phyloP scores from a whole-genome alignment of 2,888 invertebrate genomes.

The Aspidiotus rigidus region DNA sequence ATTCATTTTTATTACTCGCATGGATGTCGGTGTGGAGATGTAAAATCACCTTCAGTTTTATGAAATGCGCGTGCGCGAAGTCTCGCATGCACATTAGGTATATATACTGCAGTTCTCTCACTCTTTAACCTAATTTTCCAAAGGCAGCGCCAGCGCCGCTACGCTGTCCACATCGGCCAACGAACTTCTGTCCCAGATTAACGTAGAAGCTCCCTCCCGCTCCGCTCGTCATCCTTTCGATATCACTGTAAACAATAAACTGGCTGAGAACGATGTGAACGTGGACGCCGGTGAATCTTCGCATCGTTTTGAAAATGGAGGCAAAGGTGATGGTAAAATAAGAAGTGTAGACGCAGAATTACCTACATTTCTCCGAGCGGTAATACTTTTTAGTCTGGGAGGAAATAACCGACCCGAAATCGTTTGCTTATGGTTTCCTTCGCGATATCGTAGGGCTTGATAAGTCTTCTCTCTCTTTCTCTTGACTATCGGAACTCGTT shows the following conservation, averaged over 20 bases:
- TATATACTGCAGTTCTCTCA: conserved; percentile 17
- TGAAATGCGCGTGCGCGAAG: neutral
- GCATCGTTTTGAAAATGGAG: no score
- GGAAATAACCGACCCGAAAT: no score
- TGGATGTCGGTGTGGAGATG: neutral
- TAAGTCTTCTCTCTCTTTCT: no score
- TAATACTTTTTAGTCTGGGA: no score
- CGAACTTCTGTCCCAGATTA: conserved; percentile 30
- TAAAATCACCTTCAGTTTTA: neutral
- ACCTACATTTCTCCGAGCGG: no score
- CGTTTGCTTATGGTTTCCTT: no score
- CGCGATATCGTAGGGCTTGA: no score
- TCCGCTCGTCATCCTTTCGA: conserved; percentile 23
- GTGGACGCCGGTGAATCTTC: neutral
- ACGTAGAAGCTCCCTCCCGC: conserved; percentile 15
- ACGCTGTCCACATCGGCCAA: conserved; percentile 24
- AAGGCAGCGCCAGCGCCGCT: conserved; percentile 30
- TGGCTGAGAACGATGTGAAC: conserved; percentile 23
- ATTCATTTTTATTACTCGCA: no score
- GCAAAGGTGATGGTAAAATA: no score
- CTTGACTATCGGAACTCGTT: no score
- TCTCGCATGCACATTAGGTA: neutral
- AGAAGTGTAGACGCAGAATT: no score
- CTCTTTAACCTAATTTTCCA: conserved; percentile 29
- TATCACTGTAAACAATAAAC: conserved; percentile 29